These are phyloP conservation scores for Bombus sibiricus DNA, from an alignment of 1,140 invertebrate genomes.

Conservation along the genomic window DNA sequence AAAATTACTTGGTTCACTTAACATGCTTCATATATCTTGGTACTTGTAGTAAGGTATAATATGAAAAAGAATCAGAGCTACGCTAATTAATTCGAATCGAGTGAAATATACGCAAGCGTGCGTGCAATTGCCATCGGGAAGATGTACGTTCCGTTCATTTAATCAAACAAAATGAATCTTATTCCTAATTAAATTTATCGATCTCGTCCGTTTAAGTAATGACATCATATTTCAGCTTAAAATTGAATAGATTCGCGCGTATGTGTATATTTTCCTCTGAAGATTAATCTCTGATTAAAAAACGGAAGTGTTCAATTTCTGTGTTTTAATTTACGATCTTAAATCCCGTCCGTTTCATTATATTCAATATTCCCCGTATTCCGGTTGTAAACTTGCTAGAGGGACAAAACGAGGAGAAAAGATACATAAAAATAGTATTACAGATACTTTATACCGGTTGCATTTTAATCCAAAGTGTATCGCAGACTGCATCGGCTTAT, in stretches of 20 bases:
- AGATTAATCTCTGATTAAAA: not conserved
- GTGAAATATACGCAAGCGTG: not conserved
- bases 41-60: too few species aligned
- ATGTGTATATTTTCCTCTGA: not conserved
- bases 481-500: not conserved
- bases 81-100: not conserved
- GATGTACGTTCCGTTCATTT: not conserved
- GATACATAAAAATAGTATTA: not conserved
- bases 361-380: not conserved
- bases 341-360: not conserved
- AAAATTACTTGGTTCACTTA: too few species aligned
- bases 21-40: too few species aligned
- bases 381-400: not conserved
- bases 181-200: slow-evolving; percentile 14
- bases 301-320: not conserved
- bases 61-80: too few species aligned
- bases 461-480: slow-evolving; percentile 2
- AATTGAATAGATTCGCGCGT: not conserved
- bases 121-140: not conserved
- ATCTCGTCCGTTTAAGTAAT: not conserved
- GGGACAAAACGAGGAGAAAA: not conserved
- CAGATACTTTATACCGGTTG: not conserved
- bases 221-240: not conserved
- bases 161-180: not conserved
- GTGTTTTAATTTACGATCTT: not conserved